Evolutionary conservation across 1,140 invertebrate genomes (phyloP).

Genomic region (Drosophila aff.): DNA sequence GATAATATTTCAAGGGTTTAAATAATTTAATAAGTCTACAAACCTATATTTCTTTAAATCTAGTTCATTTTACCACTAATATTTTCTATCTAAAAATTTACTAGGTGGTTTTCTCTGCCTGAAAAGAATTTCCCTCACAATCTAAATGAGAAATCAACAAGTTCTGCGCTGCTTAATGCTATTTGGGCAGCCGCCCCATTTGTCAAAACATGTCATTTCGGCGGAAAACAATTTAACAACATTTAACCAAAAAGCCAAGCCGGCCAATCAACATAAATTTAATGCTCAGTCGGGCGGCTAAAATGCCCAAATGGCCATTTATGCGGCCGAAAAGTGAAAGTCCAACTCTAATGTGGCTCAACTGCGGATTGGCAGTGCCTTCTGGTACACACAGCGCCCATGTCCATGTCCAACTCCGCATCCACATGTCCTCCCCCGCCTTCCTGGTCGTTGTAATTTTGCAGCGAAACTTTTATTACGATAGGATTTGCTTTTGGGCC

Average conservation of each 20-base stretch:
- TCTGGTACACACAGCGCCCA: slow-evolving; percentile 37
- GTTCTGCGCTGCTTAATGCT: slow-evolving; percentile 17
- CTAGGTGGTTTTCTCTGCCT: neutral
- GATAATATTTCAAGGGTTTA: neutral
- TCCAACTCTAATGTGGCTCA: slow-evolving; percentile 66
- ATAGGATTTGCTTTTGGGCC: slow-evolving; percentile 63
- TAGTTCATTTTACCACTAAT: no score
- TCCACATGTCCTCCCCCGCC: slow-evolving; percentile 54
- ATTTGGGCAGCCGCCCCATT: slow-evolving; percentile 55
- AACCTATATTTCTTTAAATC: neutral
- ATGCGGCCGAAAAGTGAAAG: slow-evolving; percentile 73
- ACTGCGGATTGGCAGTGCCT: slow-evolving; percentile 42
- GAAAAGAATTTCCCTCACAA: slow-evolving; percentile 11
- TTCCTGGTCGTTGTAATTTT: slow-evolving; percentile 66
- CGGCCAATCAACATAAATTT: slow-evolving; percentile 81
- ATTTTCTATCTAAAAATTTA: neutral
- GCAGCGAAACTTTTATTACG: slow-evolving; percentile 76
- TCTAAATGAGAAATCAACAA: slow-evolving; percentile 36
- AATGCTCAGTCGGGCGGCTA: slow-evolving; percentile 66
- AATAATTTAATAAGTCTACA: neutral
- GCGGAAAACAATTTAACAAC: slow-evolving; percentile 75
- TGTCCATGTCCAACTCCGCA: slow-evolving; percentile 27
- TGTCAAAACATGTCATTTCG: slow-evolving; percentile 77
- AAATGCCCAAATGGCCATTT: slow-evolving; percentile 78
- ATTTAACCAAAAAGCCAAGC: slow-evolving; percentile 65